A percentile compares a stretch with the other conserved stretches of the same genome.
phyloP scores from a whole-genome alignment of 2,113 vertebrate species.

The Lampris incognitus region DNA sequence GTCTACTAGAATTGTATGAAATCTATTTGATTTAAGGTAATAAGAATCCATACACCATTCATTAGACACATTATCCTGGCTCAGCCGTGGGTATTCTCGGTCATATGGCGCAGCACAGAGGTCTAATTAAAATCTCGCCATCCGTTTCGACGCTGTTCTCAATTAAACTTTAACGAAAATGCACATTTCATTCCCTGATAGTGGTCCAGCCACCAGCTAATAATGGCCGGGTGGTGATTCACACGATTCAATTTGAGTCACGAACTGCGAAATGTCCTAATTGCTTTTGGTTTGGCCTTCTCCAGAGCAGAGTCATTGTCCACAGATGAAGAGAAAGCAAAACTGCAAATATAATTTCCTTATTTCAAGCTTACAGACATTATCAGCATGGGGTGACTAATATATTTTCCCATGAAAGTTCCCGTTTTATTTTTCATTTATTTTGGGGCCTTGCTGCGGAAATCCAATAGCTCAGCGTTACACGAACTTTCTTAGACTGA shows the following conservation, averaged over 20 bases:
- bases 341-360: conserved; percentile 20
- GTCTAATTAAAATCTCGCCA: conserved; percentile 57
- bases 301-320: conserved; percentile 62
- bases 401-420: too few relatives aligned
- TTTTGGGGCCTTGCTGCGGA: too few relatives aligned
- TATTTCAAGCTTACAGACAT: conserved; percentile 40
- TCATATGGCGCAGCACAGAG: conserved; percentile 34
- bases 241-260: conserved; percentile 65
- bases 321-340: conserved; percentile 24
- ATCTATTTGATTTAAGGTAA: conserved; percentile 45
- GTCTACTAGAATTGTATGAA: conserved; percentile 29
- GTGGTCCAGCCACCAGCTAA: conserved; percentile 43
- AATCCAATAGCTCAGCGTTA: too few relatives aligned
- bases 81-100: conserved; percentile 28
- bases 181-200: conserved; percentile 32
- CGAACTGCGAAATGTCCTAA: conserved; percentile 64
- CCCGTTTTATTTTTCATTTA: too few relatives aligned
- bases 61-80: conserved; percentile 47
- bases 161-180: conserved; percentile 46
- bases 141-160: conserved; percentile 50
- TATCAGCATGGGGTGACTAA: conserved; percentile 19
- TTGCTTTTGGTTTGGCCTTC: conserved; percentile 68
- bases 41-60: conserved; percentile 44
- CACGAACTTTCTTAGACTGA: too few relatives aligned
- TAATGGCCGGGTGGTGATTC: conserved; percentile 69